A percentile compares a stretch with the other conserved stretches of the same genome.
Conservation (phyloP, 2,888 invertebrate species). For the Mythimna vitellina region DNA sequence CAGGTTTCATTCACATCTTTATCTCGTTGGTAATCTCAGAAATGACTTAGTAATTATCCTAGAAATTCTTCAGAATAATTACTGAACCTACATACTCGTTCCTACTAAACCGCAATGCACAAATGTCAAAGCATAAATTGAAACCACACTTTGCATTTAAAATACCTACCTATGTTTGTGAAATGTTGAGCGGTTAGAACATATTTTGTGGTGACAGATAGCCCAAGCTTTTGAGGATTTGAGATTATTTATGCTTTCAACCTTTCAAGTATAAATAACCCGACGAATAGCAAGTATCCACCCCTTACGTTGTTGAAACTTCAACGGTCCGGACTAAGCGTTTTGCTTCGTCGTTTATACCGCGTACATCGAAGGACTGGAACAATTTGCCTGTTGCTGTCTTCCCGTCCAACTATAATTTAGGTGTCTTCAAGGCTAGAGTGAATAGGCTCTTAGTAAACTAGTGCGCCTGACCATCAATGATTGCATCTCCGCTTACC, state of each 20-base stretch:
- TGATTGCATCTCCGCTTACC: too few species aligned
- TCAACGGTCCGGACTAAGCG: too few species aligned
- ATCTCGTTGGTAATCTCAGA: background rate
- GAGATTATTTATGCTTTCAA: background rate
- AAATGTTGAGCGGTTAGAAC: constrained; percentile 20
- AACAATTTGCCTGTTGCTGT: too few species aligned
- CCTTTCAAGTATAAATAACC: background rate
- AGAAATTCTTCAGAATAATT: constrained; percentile 27
- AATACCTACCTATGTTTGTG: constrained; percentile 40
- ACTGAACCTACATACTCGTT: constrained; percentile 1
- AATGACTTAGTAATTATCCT: constrained; percentile 19
- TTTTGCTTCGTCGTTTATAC: too few species aligned
- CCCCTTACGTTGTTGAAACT: too few species aligned
- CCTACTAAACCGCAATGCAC: constrained; percentile 15
- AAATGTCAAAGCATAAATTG: constrained; percentile 40
- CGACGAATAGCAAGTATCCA: too few species aligned
- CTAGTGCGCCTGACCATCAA: too few species aligned
- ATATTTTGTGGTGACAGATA: constrained; percentile 14
- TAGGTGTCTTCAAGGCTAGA: too few species aligned
- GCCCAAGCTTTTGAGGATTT: constrained; percentile 1
- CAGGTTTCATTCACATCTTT: background rate
- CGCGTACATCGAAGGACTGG: too few species aligned
- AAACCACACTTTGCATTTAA: constrained; percentile 43
- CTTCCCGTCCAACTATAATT: too few species aligned
- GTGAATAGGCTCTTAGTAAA: too few species aligned